phyloP scores from a whole-genome alignment of 1,140 invertebrate genomes.

The Drosophila asahinai region DNA sequence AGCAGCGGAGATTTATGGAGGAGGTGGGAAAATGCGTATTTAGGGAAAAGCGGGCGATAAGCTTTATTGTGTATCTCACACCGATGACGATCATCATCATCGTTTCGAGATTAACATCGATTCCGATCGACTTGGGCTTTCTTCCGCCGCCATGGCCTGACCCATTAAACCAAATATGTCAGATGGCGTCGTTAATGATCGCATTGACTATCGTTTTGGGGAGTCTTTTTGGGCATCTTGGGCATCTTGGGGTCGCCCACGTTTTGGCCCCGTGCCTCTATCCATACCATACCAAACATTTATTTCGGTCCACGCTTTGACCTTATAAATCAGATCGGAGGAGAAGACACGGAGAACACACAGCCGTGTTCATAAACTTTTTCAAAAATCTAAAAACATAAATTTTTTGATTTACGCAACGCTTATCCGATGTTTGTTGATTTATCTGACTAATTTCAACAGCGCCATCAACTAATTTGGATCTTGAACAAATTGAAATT shows the following conservation, averaged over 20 bases:
- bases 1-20: constrained; percentile 38
- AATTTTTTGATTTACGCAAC: constrained; percentile 77
- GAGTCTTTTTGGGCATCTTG: constrained; percentile 25
- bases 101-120: constrained; percentile 30
- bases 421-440: constrained; percentile 43
- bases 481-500: constrained; percentile 62
- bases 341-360: constrained; percentile 26
- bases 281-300: constrained; percentile 30
- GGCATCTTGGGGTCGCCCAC: constrained; percentile 68
- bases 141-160: constrained; percentile 39
- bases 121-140: constrained; percentile 11
- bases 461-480: constrained; percentile 73
- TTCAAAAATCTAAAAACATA: constrained; percentile 59
- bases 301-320: constrained; percentile 66
- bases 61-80: constrained; percentile 42
- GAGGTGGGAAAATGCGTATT: constrained; percentile 36
- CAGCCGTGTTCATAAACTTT: constrained; percentile 66
- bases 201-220: constrained; percentile 35
- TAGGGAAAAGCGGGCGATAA: constrained; percentile 42
- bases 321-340: constrained; percentile 70
- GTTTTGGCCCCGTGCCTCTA: constrained; percentile 54
- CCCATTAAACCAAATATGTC: constrained; percentile 76
- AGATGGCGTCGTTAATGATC: constrained; percentile 68
- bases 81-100: constrained; percentile 18
- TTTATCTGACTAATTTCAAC: constrained; percentile 70